These are phyloP conservation scores for Thalassarche chlororhynchos DNA, from an alignment of 2,113 vertebrate genomes.

Conservation along the genomic window DNA sequence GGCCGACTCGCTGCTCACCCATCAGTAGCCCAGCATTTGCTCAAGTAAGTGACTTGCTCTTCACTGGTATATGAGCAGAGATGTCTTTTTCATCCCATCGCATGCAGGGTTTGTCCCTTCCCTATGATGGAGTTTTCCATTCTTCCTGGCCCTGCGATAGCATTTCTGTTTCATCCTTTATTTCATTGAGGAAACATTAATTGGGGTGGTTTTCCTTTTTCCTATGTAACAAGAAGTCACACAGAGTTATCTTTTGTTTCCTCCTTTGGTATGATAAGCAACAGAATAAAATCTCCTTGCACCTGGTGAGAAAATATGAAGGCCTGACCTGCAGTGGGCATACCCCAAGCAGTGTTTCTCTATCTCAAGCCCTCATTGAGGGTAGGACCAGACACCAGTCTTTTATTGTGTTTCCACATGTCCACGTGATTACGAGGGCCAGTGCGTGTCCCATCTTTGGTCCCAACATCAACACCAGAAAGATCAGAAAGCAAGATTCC, in stretches of 20 bases:
- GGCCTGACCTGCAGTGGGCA: background rate
- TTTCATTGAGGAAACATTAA: background rate
- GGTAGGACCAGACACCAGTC: background rate
- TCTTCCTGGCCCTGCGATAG: background rate
- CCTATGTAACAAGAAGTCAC: background rate
- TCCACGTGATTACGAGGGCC: too few relatives aligned
- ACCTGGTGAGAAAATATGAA: background rate
- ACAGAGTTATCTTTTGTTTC: background rate
- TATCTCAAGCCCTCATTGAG: background rate
- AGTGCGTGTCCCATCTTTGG: background rate
- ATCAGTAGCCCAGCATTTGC: constrained; percentile 84
- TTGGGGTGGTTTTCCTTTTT: background rate
- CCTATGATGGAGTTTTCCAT: rapidly evolving
- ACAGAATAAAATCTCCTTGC: background rate
- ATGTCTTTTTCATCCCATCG: too few relatives aligned
- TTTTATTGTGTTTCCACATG: background rate
- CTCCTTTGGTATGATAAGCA: background rate
- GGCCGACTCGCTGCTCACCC: constrained; percentile 85
- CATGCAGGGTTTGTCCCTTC: background rate
- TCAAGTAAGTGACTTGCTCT: constrained; percentile 79
- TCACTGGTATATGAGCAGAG: rapidly evolving
- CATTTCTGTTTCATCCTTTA: background rate
- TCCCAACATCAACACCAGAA: background rate
- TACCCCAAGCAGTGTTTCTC: background rate
- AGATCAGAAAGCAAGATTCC: background rate